phyloP scores from a whole-genome alignment of 2,797 vertebrate species.

The Gymnodraco acuticeps region DNA sequence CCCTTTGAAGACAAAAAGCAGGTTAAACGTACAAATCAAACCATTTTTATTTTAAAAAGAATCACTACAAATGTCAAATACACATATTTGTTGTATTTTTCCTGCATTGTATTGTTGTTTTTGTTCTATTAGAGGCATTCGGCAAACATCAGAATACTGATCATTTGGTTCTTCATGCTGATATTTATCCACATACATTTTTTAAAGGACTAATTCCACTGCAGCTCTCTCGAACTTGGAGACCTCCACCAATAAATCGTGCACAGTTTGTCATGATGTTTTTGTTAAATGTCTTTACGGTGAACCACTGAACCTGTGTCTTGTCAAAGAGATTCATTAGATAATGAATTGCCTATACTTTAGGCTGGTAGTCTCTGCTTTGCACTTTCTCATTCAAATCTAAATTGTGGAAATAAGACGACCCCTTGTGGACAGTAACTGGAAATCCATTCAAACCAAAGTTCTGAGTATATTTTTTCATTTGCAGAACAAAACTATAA shows the following conservation, averaged over 20 bases:
- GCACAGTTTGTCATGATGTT: neutral
- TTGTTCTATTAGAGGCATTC: slow-evolving; percentile 59
- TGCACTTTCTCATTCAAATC: slow-evolving; percentile 1
- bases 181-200: slow-evolving; percentile 39
- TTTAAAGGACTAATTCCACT: slow-evolving; percentile 33
- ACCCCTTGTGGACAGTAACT: slow-evolving; percentile 72
- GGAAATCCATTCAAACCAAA: slow-evolving; percentile 39
- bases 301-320: slow-evolving; percentile 27
- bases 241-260: slow-evolving; percentile 16
- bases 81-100: slow-evolving; percentile 27
- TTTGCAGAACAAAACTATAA: slow-evolving; percentile 32
- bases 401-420: slow-evolving; percentile 45
- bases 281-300: slow-evolving; percentile 21
- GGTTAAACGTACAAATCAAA: slow-evolving; percentile 62
- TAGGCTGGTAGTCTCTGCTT: slow-evolving; percentile 16
- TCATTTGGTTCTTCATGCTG: slow-evolving; percentile 48
- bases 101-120: slow-evolving; percentile 2
- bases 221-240: slow-evolving; percentile 43
- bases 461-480: slow-evolving; percentile 11
- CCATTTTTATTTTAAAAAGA: slow-evolving; percentile 66
- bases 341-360: slow-evolving; percentile 22
- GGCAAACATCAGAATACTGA: slow-evolving; percentile 66
- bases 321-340: slow-evolving; percentile 25
- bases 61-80: slow-evolving; percentile 64
- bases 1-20: neutral